Base-by-base conservation (phyloP, 2,797 vertebrate genomes). In the Echeneis naucrates region DNA sequence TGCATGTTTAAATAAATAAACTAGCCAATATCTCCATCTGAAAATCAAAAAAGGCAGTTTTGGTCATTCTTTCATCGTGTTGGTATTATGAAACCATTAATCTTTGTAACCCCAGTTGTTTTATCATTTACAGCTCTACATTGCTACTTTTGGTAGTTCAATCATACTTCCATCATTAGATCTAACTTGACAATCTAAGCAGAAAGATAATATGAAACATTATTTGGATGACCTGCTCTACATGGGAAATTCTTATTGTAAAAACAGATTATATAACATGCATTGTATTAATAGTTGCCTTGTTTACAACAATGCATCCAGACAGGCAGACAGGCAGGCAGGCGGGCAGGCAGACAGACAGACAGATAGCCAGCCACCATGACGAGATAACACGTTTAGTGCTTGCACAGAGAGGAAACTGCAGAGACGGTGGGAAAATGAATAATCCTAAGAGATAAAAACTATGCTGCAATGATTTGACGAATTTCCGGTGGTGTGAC, bases 331-430 rank as follows among this genome's bases (percentile, higher is more conserved):
- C 50, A 69, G 62, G 53, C 52, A 69, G 79, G 74, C 54, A 80
- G 83, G n/a, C n/a, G n/a, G 65, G 50, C 50, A 69, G 62, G 53
- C 52, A 69, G 79, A 74, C 54, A 80, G 83, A 84, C 77, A 62
- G 85, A 86, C 79, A n/a, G n/a, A n/a, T n/a, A n/a, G 82, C 74
- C 82, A 71, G 81, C 74, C 81, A 69, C 45, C 16, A 9, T 30
- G 75, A 80, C 50, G 23, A 89, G 90, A 89, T 90, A 88, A 89
- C 53, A n/a, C 66, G 32, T 64, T 72, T 47, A 53, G 70, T 65
- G 57, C 70, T 75, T 67, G 54, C 57, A 42, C 27, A 69, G 56
- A 75, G 48, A 80, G 27, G 75, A 86, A 88, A 80, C 56, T 17
- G 66, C 42, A 61, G 32, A 66, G 75, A 75, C 50, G 52, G 75